A percentile compares a stretch with the other conserved stretches of the same genome.
Evolutionary conservation across 92 coral and sea anemone species (phyloP).

Genomic region (Scolanthus callimorphus): DNA sequence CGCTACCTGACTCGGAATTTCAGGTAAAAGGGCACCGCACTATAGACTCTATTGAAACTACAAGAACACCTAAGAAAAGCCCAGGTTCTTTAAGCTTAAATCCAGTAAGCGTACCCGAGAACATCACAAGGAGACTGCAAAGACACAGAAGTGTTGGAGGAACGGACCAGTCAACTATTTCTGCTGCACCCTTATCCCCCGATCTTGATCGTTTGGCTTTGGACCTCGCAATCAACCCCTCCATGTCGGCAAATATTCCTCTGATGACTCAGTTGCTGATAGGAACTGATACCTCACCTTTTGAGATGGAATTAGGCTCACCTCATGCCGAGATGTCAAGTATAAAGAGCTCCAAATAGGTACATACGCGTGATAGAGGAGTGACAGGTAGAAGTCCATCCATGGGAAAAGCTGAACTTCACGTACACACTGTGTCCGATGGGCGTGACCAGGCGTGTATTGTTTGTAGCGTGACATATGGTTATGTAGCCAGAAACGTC

Average conservation of each 20-base stretch:
- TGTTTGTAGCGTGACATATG: too few relatives aligned
- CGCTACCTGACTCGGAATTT: neutral
- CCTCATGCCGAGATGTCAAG: too few relatives aligned
- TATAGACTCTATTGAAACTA: neutral
- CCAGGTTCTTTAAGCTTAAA: neutral
- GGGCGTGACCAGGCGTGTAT: too few relatives aligned
- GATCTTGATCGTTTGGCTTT: constrained; percentile 1
- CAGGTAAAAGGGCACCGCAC: neutral
- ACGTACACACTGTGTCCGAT: too few relatives aligned
- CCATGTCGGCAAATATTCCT: neutral
- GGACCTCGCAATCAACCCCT: neutral
- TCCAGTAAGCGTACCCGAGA: neutral
- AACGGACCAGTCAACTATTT: neutral
- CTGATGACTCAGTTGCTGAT: neutral
- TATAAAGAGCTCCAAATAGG: too few relatives aligned
- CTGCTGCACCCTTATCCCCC: constrained; percentile 3
- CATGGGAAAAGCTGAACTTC: too few relatives aligned
- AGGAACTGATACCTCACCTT: constrained; percentile 1
- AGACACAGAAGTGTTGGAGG: neutral
- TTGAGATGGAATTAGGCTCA: neutral
- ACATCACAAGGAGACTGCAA: neutral
- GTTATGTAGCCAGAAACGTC: too few relatives aligned
- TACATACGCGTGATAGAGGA: too few relatives aligned
- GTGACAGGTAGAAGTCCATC: too few relatives aligned
- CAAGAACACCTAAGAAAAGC: neutral